Base-by-base conservation (phyloP, 2,113 vertebrate species). In the Cervus canadensis region DNA sequence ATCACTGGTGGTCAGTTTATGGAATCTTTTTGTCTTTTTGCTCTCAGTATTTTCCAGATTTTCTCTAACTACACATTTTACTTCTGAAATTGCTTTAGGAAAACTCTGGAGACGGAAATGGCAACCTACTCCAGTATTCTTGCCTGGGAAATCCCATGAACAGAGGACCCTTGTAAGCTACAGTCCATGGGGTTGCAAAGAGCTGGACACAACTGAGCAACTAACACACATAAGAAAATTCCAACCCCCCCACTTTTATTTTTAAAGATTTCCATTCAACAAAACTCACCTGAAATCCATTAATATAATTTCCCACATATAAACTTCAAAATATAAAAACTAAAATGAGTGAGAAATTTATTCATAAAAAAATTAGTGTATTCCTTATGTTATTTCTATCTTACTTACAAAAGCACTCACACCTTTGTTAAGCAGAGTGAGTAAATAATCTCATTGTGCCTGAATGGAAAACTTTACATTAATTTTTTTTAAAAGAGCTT, bases 11-110 rank as follows among this genome's bases (percentile, higher is more conserved):
- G 10, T 59, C 26, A 83, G 87, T 33, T 57, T 33, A 15, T 16
- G 9, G 15, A 43, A 52, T 57, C 26, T 60, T 76, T 78, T 74
- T 30, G 43, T 62, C 28, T 64, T 96, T 91, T 87, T 6, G 67
- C 3, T 83, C 89, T 89, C 19, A 60, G 5, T 52, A 64, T 78
- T 67, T 90, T 83, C 25, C 15, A 71, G 16, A 64, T 89, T 87
- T 90, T 67, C 43, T 50, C n/a, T 62, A 96, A 57, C 40, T 50
- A 43, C 13, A 87, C 67, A 28, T 67, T 43, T 91, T 89, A 30
- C 48, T 96, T 83, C 93, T 64, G 54, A 96, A 93, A 93, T 86
- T 86, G 89, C 85, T 82, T 57, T 33, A 89, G 11, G 21, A 84
- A 96, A 71, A 26, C 6, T 7, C 12, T 76, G 71, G 23, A 76